Conservation (phyloP, 2,888 invertebrate genomes). For the Callinectes sapidus region DNA sequence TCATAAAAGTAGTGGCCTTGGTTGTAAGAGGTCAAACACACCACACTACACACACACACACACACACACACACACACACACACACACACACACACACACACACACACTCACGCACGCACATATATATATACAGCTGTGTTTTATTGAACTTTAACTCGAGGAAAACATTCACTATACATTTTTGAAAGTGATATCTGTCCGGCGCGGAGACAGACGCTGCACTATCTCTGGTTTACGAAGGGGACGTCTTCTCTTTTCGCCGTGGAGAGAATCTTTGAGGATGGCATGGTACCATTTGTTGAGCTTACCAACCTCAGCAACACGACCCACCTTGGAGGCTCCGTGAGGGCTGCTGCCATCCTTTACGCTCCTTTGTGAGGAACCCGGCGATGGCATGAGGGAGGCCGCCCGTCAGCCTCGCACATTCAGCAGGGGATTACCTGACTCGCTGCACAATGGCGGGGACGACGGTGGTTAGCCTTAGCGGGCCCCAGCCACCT, state of each 20-base stretch:
- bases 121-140: neutral
- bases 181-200: neutral
- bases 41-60: slow-evolving; percentile 6
- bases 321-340: slow-evolving; percentile 27
- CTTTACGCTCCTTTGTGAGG: slow-evolving; percentile 12
- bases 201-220: slow-evolving; percentile 5
- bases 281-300: neutral
- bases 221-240: slow-evolving; percentile 6
- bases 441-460: neutral
- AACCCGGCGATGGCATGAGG: neutral
- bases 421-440: slow-evolving; percentile 38
- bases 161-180: slow-evolving; percentile 6
- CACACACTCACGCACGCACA: neutral
- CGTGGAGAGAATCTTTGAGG: neutral
- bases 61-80: slow-evolving; percentile 25
- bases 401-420: slow-evolving; percentile 9
- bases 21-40: neutral
- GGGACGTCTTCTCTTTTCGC: neutral
- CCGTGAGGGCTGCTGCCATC: slow-evolving; percentile 11
- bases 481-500: slow-evolving; percentile 31
- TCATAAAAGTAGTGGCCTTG: slow-evolving; percentile 5
- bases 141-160: neutral
- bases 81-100: slow-evolving; percentile 23
- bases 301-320: neutral
- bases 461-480: slow-evolving; percentile 36